Base-by-base conservation (phyloP, 2,888 invertebrate genomes). In the Nowickia ferox region DNA sequence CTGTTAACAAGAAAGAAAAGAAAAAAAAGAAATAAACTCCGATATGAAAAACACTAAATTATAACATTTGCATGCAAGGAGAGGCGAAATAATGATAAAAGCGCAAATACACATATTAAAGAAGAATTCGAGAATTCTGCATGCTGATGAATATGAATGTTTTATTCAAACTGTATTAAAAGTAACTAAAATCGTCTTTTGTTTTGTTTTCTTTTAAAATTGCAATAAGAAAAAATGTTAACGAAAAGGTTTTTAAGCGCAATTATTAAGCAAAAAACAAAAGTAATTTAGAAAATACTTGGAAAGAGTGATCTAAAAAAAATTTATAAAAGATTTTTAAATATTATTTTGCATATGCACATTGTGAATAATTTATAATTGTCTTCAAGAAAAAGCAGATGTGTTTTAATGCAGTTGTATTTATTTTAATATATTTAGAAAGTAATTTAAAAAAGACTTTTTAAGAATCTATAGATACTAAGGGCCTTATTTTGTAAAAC, bases 1-100 rank as follows among this genome's bases (percentile, higher is more conserved):
- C 91, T 91, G 91, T 91, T 91, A 90, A 86, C 65, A 63, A 82
- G 61, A 71, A 63, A 75, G 69, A 71, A 87, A 75, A 30, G 48
- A 65, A 57, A 71, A 15, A 55, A 51, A 71, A 72, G 59, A 65
- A 65, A 44, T 9, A 63, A 59, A 61, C 15, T 46, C 13, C 15
- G 38, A 74, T 74, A 72, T 22, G 55, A 61, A 46, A 55, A 40
- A 74, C 38, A 22, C 22, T 30, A 57, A 51, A 51, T 79, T 53
- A 55, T 10, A 44, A 40, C 15, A 44, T 59, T 69, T 77, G 48
- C 61, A 38, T 66, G 5, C 17, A 63, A 38, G 61, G 51, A 68
- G 48, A 75, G 48, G 46, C 59, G 61, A 66, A 77, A 71, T 66
- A 51, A 22, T 71, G 5, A 59, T 42, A 38, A 30, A 66, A 59